Evolutionary conservation across 2,888 invertebrate species (phyloP).

Genomic region (Ichneumon xanthorius): DNA sequence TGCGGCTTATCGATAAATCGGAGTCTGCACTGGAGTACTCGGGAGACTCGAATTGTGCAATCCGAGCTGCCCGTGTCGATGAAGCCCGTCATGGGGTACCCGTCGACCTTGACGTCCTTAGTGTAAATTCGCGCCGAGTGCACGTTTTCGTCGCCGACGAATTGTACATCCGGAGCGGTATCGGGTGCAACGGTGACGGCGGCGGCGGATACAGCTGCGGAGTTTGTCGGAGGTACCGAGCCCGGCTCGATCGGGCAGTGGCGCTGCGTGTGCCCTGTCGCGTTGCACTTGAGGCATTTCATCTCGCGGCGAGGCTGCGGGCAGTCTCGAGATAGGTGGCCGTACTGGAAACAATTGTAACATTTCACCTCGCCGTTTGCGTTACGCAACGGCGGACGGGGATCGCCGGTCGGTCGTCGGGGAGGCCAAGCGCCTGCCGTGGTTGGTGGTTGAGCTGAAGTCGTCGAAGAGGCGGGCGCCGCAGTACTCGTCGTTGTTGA

Average conservation of each 20-base stretch:
- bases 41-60: slow-evolving; percentile 67
- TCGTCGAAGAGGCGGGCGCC: not conserved
- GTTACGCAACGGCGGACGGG: slow-evolving; percentile 16
- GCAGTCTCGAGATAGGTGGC: slow-evolving; percentile 36
- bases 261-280: slow-evolving; percentile 22
- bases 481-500: not conserved
- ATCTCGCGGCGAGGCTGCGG: slow-evolving; percentile 33
- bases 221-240: too few species aligned
- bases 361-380: slow-evolving; percentile 6
- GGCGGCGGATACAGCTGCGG: not conserved
- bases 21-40: slow-evolving; percentile 54
- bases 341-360: slow-evolving; percentile 38
- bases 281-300: slow-evolving; percentile 9
- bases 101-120: slow-evolving; percentile 33
- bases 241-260: not conserved
- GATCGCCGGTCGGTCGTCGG: not conserved
- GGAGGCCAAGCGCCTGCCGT: not conserved
- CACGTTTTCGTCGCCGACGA: slow-evolving; percentile 1
- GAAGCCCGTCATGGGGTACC: slow-evolving; percentile 36
- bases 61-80: slow-evolving; percentile 72
- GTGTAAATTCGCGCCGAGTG: slow-evolving; percentile 26
- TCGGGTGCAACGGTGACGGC: not conserved
- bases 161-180: not conserved
- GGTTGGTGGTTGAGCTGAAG: not conserved
- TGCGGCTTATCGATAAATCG: slow-evolving; percentile 15